Percentiles rank a stretch among this genome's conserved stretches.
Evolutionary conservation across 2,113 vertebrate species (phyloP).

Genomic region (Oncorhynchus clarkii): DNA sequence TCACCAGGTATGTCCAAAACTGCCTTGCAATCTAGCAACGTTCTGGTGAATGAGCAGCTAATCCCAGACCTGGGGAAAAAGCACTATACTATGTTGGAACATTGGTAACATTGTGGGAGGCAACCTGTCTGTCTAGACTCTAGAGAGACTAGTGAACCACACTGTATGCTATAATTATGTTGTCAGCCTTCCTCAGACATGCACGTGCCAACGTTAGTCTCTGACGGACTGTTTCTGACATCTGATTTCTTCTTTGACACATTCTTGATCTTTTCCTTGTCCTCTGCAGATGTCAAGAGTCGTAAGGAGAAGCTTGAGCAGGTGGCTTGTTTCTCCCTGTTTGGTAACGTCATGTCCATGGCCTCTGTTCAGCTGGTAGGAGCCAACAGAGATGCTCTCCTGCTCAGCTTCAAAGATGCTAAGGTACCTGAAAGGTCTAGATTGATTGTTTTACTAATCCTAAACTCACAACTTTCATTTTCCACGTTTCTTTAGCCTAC

Average conservation of each 20-base stretch:
- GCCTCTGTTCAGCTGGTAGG: conserved; percentile 87
- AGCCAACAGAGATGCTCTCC: conserved; percentile 83
- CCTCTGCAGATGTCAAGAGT: conserved; percentile 73
- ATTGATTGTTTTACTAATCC: background rate
- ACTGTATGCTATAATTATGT: background rate
- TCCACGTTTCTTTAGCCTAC: background rate
- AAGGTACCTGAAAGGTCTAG: conserved; percentile 70
- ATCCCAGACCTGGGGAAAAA: background rate
- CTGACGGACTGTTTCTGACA: background rate
- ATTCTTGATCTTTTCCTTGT: background rate
- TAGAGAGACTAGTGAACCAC: too few species aligned
- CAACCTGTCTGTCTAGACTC: too few species aligned
- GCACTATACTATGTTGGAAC: too few species aligned
- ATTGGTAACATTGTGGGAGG: too few species aligned
- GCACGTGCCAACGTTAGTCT: background rate
- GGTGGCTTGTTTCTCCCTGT: conserved; percentile 87
- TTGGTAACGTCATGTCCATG: conserved; percentile 94
- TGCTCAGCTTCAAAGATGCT: conserved; percentile 91
- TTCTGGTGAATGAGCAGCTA: background rate
- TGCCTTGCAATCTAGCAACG: background rate
- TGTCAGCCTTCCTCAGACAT: background rate
- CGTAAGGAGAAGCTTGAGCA: conserved; percentile 89
- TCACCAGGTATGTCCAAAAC: conserved; percentile 68
- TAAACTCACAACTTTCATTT: background rate
- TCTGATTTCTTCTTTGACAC: background rate